Percentiles rank a stretch among this genome's conserved stretches.
Evolutionary conservation across 2,113 vertebrate species (phyloP).

Genomic region (Echinops telfairi): DNA sequence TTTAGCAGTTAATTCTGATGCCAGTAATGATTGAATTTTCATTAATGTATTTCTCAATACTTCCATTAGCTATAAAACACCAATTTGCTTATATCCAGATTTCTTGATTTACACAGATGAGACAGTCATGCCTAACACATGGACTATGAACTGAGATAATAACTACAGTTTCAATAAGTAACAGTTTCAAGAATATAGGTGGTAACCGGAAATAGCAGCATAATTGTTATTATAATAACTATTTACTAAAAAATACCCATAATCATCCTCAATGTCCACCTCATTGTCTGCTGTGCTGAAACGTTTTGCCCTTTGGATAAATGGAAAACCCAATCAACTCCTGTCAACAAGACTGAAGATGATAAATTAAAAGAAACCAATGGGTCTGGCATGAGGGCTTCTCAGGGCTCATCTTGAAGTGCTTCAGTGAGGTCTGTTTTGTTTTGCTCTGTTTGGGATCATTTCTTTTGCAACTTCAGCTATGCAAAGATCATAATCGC

Average conservation of each 20-base stretch:
- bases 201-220: background rate
- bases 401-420: conserved; percentile 92
- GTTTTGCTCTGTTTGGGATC: conserved; percentile 91
- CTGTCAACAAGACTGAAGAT: conserved; percentile 85
- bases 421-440: conserved; percentile 90
- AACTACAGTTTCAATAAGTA: background rate
- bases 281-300: conserved; percentile 65
- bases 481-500: conserved; percentile 91
- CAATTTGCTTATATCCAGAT: background rate
- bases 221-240: background rate
- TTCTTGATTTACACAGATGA: background rate
- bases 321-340: conserved; percentile 74
- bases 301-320: conserved; percentile 57
- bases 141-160: background rate
- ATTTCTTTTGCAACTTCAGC: conserved; percentile 92
- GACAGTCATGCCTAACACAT: background rate
- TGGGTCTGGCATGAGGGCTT: conserved; percentile 84
- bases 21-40: background rate
- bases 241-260: background rate
- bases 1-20: background rate
- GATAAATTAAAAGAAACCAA: conserved; percentile 85
- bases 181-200: background rate
- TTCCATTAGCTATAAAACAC: background rate
- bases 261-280: background rate
- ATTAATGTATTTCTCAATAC: background rate